Base-by-base conservation (phyloP, 2,113 vertebrate species). In the Crocuta crocuta region DNA sequence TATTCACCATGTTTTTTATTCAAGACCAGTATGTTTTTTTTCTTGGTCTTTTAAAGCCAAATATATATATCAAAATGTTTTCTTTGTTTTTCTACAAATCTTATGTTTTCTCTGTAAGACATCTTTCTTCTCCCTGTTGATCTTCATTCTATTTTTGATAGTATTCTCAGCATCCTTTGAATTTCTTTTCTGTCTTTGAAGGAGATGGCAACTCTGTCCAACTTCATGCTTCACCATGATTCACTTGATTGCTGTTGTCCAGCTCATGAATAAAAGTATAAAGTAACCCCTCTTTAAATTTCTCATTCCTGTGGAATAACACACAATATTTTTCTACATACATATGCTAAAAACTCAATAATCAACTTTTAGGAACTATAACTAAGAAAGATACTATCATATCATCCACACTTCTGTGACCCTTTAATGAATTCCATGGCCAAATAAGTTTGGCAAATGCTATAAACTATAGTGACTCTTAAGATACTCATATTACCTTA, bases 141-240 rank as follows among this genome's bases (percentile, higher is more conserved):
- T 73, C 53, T 94, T 55, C 53, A 48, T 71, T 88, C 13, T 80
- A 55, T 79, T 70, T 85, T 48, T 68, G n/a, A 92, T 79, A 65
- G 10, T 84, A 63, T 87, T 86, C 26, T 80, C 48, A 85, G 63
- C 82, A 15, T 63, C 73, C 33, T 85, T 83, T 91, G 55, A 92
- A 95, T 88, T 94, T 63, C n/a, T 35, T 91, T 92, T 76, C 73
- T 91, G 23, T 45, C 86, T 97, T 91, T 58, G 28, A 91, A 71
- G 26, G 45, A 73, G 9, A 63, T 2, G 89, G 58, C 58, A 53
- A 35, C 3, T 68, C 21, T 79, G 21, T 39, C 73, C 43, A 79
- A n/a, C 33, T 73, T 92, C 33, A 12, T 73, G 58, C 81, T 90
- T 85, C 45, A 35, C 78, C 23, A 71, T 12, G 68, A 76, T 71